Percentiles rank a stretch among this genome's conserved stretches.
phyloP scores from a whole-genome alignment of 1,140 invertebrate genomes.

The Panagrolaimus sp. region DNA sequence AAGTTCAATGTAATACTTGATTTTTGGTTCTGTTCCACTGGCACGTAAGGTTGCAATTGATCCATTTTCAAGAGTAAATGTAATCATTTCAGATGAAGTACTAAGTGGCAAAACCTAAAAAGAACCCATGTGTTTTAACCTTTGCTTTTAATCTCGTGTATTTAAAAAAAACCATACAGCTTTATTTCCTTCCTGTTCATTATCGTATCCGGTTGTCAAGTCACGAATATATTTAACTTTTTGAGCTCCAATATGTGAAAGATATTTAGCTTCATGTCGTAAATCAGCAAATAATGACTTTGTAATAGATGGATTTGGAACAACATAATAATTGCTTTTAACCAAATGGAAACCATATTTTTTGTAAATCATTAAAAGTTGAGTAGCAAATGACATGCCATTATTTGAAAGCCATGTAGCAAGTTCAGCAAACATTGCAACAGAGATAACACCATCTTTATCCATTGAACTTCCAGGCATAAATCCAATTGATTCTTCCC shows the following conservation, averaged over 20 bases:
- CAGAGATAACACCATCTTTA: constrained; percentile 89
- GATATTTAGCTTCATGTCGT: constrained; percentile 61
- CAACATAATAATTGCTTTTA: constrained; percentile 53
- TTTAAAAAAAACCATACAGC: constrained; percentile 63
- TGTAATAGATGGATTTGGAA: constrained; percentile 46
- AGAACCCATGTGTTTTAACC: background rate
- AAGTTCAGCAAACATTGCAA: constrained; percentile 71
- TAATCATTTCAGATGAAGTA: constrained; percentile 85
- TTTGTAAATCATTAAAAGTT: constrained; percentile 75
- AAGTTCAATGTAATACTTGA: constrained; percentile 93
- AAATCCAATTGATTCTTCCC: constrained; percentile 76
- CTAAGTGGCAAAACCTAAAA: constrained; percentile 70
- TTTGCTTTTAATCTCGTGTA: no score
- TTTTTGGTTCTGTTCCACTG: constrained; percentile 96
- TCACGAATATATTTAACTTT: constrained; percentile 74
- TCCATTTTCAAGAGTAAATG: constrained; percentile 82
- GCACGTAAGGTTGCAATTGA: constrained; percentile 81
- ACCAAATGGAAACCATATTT: constrained; percentile 60
- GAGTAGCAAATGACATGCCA: constrained; percentile 68
- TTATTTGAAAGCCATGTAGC: constrained; percentile 70
- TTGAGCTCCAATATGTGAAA: constrained; percentile 71
- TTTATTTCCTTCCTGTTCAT: constrained; percentile 68
- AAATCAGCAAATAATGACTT: constrained; percentile 47
- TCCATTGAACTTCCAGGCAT: constrained; percentile 85
- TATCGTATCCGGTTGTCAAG: constrained; percentile 79